A percentile compares a stretch with the other conserved stretches of the same genome.
These are phyloP conservation scores for Heptranchias perlo DNA, from an alignment of 2,113 vertebrate species.

Conservation along the genomic window DNA sequence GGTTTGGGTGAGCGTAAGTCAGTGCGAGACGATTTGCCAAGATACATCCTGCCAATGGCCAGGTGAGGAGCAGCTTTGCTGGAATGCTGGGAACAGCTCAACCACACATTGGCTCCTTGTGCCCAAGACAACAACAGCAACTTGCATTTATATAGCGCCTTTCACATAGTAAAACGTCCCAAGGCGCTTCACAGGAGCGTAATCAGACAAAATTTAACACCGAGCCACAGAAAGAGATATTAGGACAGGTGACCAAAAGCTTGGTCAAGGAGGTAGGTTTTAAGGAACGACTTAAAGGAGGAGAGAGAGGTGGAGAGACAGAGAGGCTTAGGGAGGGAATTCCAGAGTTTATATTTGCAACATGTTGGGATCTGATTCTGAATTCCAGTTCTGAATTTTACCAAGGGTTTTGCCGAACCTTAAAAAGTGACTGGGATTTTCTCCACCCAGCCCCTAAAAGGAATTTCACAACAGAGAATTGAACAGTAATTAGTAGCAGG, in stretches of 20 bases:
- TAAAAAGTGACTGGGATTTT: background rate
- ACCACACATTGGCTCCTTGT: background rate
- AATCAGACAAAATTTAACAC: no score
- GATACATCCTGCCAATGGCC: background rate
- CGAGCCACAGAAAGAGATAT: no score
- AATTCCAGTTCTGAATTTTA: background rate
- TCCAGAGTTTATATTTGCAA: no score
- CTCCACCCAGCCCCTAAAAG: background rate
- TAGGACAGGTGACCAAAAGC: background rate
- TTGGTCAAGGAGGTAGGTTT: background rate
- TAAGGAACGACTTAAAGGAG: no score
- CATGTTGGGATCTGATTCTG: background rate
- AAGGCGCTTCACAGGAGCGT: background rate
- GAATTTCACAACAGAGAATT: slow-evolving; percentile 15
- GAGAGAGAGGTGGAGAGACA: no score
- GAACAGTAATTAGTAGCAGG: background rate
- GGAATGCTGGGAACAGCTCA: background rate
- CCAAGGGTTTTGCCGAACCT: background rate
- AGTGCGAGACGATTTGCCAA: background rate
- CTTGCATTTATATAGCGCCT: background rate
- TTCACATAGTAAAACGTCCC: background rate
- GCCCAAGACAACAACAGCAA: background rate
- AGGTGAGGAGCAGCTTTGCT: background rate
- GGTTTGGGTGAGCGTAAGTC: background rate
- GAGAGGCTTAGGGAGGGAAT: no score